Evolutionary conservation across 1,140 invertebrate genomes (phyloP), one percentile per base, ranked within the genome.

Genomic region (Diachasma alloeum): DNA sequence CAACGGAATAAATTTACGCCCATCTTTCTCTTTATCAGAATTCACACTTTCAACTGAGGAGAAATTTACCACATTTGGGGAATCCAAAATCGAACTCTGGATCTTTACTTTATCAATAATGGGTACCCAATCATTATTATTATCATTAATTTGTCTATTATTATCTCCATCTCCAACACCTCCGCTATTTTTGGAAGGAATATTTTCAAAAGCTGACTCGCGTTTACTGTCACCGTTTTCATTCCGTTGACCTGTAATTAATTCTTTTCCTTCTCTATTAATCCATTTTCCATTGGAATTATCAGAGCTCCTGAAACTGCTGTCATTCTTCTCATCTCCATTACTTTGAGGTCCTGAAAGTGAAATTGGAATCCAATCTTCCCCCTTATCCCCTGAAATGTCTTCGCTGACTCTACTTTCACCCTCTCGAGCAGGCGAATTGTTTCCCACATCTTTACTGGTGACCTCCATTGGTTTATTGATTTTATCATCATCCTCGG

Each of bases 1-100:
- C 59, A 90, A 42, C 13, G 88, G 88, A 66, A 90, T 90, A 31
- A 86, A 90, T 72, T 86, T 90, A 8, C 77, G 81, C 1, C 87
- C 82, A 1, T 80, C 24, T 19, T 63, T 63, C 13, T 10, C 24
- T 2, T 8, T 22, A 26, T 13, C 9, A 4, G 24, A 63, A 63
- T 24, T 26, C 19, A 31, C 6, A 19, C 1, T n/a, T 1, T n/a
- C 22, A 15, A 2, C 24, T 4, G 59, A n/a, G 1, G 59, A 11
- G 0, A 9, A 8, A 63, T 63, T 63, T 10, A 0, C 15, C 0
- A 26, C 59, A 11, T 24, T 63, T 19, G 0, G 8, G 1, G 19
- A 26, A 26, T 0, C 2, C 8, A 19, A 26, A 15, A 9, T 24
- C 4, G 59, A 31, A 36, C 26, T 53, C n/a, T 15, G 4, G 67